Evolutionary conservation across 2,797 vertebrate genomes (phyloP), one percentile per base, ranked within the genome.

Genomic region (Brachyalestes nurse): DNA sequence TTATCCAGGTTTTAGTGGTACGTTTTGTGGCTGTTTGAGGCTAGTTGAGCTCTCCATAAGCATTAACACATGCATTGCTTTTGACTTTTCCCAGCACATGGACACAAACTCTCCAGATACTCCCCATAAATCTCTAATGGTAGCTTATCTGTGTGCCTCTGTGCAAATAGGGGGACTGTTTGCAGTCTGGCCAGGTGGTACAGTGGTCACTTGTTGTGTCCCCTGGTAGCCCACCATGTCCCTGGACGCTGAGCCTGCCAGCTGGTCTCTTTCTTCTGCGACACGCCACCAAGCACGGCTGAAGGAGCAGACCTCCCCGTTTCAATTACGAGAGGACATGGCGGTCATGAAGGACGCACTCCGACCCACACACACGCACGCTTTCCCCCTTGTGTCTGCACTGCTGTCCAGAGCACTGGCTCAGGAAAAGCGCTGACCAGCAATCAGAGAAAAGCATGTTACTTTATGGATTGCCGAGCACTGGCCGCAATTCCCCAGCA

Each of bases 181-280:
- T 61, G 21, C 58, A 61, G 28, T 6, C 16, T 38, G 61, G 14
- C 17, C 61, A 64, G 61, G 61, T 64, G 61, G 38, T 64, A 64
- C 61, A 91, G 84, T 82, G 88, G 90, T 89, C 28, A 64, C 61
- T 64, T 64, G 28, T 28, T 64, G 28, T 40, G 14, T 38, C 61
- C 61, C 60, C 61, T 38, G 61, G 61, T 64, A 38, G 61, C 5
- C 61, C 28, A 64, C 16, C 14, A 19, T 9, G 34, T 64, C 61
- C 28, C 61, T 8, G 28, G 61, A 38, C 28, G 19, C 13, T 19
- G 61, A 38, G 28, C 12, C 61, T 38, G 61, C 61, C 61, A 64
- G 61, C 38, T 64, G 61, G 61, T 28, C 61, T 38, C 38, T 64
- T 64, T 19, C 61, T 64, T 38, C 14, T 8, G 34, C 28, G 34